Conservation (phyloP, 2,797 vertebrate genomes). For the Bradypodion ventrale region DNA sequence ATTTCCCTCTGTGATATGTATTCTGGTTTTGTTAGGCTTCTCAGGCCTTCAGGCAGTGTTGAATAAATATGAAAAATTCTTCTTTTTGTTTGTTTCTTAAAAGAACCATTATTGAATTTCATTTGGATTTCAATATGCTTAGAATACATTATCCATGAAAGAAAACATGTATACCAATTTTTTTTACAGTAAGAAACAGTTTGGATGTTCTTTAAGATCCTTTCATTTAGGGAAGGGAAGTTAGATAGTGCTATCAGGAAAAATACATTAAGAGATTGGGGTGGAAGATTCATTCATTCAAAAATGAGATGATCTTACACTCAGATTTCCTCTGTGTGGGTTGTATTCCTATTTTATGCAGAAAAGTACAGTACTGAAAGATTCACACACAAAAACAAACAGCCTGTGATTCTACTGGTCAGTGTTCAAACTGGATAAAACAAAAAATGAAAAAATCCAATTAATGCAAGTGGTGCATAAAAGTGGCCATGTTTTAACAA, state of each 20-base stretch:
- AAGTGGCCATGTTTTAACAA: no score
- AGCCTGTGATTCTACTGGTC: not conserved
- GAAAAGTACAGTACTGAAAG: not conserved
- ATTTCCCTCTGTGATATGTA: constrained; percentile 17
- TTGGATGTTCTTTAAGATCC: not conserved
- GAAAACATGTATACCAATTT: fast-evolving
- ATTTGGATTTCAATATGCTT: not conserved
- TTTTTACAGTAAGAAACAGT: not conserved
- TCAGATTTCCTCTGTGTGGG: not conserved
- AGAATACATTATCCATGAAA: not conserved
- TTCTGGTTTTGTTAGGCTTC: constrained; percentile 29
- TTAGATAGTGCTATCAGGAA: not conserved
- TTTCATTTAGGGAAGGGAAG: not conserved
- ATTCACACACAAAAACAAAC: not conserved
- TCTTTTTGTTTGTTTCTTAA: not conserved
- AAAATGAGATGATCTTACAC: not conserved
- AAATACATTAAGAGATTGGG: not conserved
- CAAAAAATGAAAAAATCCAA: not conserved
- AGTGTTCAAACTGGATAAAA: not conserved
- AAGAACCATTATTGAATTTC: constrained; percentile 28
- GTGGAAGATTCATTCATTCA: not conserved
- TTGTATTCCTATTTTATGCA: no score
- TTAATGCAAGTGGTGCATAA: no score
- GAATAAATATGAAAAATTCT: constrained; percentile 36
- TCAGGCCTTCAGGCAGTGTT: constrained; percentile 36